Base-by-base conservation (phyloP, 2,113 vertebrate genomes). In the Periophthalmus modestus region DNA sequence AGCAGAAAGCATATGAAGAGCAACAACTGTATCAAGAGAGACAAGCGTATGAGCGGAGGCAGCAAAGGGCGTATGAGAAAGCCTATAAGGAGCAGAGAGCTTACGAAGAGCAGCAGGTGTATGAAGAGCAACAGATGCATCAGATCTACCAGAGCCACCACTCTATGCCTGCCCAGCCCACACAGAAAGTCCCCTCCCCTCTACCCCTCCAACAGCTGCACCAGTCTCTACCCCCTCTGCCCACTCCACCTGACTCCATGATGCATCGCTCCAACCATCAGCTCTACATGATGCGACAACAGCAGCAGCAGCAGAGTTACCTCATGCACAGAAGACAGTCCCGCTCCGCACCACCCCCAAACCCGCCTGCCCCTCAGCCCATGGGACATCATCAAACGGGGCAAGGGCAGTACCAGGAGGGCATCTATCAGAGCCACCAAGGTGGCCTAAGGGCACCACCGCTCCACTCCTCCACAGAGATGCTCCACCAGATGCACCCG, bases 161-260 rank as follows among this genome's bases (percentile, higher is more conserved):
- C 71, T 94, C 94, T 0, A 92, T 94, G 88, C 94, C 93, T 4
- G 80, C 73, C 24, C 92, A 93, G 72, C 85, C 91, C 61, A 91
- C 93, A 28, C 88, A 87, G 71, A 86, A 86, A 72, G 50, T 81
- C 68, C 90, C 82, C 61, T 86, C 89, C 2, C 90, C 88, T 13
- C 80, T 89, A 28, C 81, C 85, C 39, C 82, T 88, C 14, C 92
- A 92, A 58, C 92, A 91, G n/a, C 81, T 89, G 19, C 93, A 91
- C 77, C 92, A 93, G 73, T 93, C 93, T 58, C 79, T 93, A 79
- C 93, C 93, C 2, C 89, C 89, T 2, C 69, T 93, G 13, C 90
- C 89, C 0, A 91, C 92, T 36, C 86, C 90, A 23, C 86, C 90
- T 24, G 92, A 93, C 47, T 69, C 91, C 18, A 21, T 72, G 33